phyloP scores from a whole-genome alignment of 2,888 invertebrate genomes.

The Sclerodermus sp. region DNA sequence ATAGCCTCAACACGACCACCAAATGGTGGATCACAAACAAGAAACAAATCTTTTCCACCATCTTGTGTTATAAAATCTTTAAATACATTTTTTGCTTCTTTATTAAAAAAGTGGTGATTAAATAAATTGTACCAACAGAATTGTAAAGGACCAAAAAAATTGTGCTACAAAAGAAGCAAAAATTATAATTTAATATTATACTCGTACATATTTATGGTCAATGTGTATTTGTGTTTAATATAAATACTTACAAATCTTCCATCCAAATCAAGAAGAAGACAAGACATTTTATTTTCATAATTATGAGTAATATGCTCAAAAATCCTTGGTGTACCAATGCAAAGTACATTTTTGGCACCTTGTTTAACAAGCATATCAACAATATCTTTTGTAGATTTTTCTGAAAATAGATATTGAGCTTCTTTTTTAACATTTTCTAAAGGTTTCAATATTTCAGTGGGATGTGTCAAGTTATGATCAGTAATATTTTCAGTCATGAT shows the following conservation, averaged over 20 bases:
- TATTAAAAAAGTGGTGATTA: conserved; percentile 82
- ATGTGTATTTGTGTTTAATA: conserved; percentile 1
- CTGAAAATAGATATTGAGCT: conserved; percentile 86
- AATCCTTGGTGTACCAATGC: conserved; percentile 82
- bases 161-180: conserved; percentile 57
- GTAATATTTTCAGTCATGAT: conserved; percentile 60
- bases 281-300: conserved; percentile 56
- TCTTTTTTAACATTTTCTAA: conserved; percentile 76
- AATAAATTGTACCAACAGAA: conserved; percentile 89
- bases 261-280: conserved; percentile 81
- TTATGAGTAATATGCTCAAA: conserved; percentile 67
- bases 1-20: conserved; percentile 86
- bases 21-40: conserved; percentile 89
- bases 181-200: conserved; percentile 9
- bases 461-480: conserved; percentile 64
- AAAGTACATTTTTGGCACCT: conserved; percentile 68
- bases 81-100: conserved; percentile 63
- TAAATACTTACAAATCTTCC: conserved; percentile 64
- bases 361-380: conserved; percentile 65
- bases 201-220: conserved; percentile 1
- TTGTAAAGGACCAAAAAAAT: conserved; percentile 66
- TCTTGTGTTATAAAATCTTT: conserved; percentile 65
- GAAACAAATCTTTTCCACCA: conserved; percentile 60
- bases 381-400: conserved; percentile 68
- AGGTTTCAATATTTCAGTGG: conserved; percentile 71